A percentile compares a stretch with the other conserved stretches of the same genome.
Conservation (phyloP, 2,888 invertebrate species). For the Psylliodes chrysocephalus region DNA sequence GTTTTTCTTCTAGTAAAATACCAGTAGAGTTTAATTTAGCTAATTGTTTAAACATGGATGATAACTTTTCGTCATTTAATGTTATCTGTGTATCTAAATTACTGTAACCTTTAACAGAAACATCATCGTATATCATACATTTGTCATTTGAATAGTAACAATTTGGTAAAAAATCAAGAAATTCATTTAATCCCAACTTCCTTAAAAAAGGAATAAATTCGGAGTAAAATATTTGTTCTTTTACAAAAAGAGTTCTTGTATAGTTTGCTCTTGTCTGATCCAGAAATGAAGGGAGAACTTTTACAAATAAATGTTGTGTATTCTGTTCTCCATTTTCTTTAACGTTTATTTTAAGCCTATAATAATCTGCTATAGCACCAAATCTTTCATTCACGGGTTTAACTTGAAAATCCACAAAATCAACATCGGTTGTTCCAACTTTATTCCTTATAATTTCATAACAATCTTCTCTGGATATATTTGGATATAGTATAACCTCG, state of each 20-base stretch:
- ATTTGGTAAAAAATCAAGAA: slow-evolving; percentile 53
- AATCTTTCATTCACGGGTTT: not conserved
- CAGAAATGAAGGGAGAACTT: not conserved
- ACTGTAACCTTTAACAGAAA: slow-evolving; percentile 44
- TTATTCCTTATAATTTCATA: too few relatives aligned
- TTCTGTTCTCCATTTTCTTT: not conserved
- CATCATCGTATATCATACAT: slow-evolving; percentile 61
- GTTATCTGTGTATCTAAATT: slow-evolving; percentile 26
- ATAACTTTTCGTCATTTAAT: slow-evolving; percentile 45
- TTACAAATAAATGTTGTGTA: not conserved
- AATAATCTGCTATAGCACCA: not conserved
- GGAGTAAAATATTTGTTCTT: slow-evolving; percentile 60
- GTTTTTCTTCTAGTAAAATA: slow-evolving; percentile 55
- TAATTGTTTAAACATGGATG: slow-evolving; percentile 45
- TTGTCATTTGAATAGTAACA: slow-evolving; percentile 58
- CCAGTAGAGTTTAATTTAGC: slow-evolving; percentile 55
- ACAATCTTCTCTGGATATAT: too few relatives aligned
- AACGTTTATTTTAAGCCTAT: not conserved
- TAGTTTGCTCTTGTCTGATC: slow-evolving; percentile 40
- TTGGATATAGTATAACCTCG: not conserved
- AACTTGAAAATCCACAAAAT: too few relatives aligned
- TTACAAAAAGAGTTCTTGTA: slow-evolving; percentile 42
- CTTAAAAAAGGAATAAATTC: slow-evolving; percentile 58
- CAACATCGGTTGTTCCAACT: not conserved
- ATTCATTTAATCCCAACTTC: slow-evolving; percentile 45